Evolutionary conservation across 1,140 invertebrate species (phyloP), one percentile per base, ranked within the genome.

Genomic region (Zaprionus camerounensis): DNA sequence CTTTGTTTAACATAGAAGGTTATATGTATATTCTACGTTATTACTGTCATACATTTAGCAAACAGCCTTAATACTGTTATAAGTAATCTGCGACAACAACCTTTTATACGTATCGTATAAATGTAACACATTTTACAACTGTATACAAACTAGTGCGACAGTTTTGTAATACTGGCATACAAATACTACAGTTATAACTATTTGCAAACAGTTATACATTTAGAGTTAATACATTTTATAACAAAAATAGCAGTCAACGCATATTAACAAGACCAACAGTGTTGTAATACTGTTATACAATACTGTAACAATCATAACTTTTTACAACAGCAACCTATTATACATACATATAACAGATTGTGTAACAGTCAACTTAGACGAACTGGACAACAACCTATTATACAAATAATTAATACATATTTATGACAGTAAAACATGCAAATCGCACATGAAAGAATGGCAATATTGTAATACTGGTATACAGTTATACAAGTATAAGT

Each of bases 281-380:
- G 24, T 24, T 49, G 9, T 41, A n/a, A n/a, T 15, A 58, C 26
- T 49, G 12, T n/a, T 1, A 58, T 68, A 68, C n/a, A n/a, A 41
- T 0, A 12, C 3, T 15, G 13, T 15, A 15, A 38, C 13, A 38
- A 0, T 15, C 12, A 15, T 13, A 38, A 28, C 28, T 31, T 7
- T 7, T 36, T 12, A 36, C 34, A 36, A 3, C 28, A 31, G 3
- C 34, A 13, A 36, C 3, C 34, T 36, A 31, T 31, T 31, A 31
- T 31, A 31, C 28, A 13, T 12, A 4, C 34, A 15, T 38, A 38
- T 12, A 31, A 9, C 28, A 31, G 12, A 3, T 12, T 13, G 34
- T 36, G 2, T 31, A 31, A 31, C 6, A 31, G 28, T 31, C 0
- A 2, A 31, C 28, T 31, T 31, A 31, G 7, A 31, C 7, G 9